Evolutionary conservation across 2,113 vertebrate genomes (phyloP).

Genomic region (Pterocles orientalis): DNA sequence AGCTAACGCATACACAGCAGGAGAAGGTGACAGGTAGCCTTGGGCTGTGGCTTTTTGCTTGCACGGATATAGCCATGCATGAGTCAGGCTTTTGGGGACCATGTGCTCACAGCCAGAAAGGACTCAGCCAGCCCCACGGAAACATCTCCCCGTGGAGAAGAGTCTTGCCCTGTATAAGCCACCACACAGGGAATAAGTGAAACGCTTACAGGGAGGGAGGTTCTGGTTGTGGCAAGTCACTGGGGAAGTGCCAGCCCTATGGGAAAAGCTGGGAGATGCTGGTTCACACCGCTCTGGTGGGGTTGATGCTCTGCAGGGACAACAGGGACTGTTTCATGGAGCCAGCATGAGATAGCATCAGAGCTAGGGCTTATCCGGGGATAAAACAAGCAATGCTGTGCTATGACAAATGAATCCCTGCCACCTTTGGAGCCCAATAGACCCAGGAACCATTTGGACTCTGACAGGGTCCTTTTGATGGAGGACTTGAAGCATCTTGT

Average conservation of each 20-base stretch:
- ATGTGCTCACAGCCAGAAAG: not conserved
- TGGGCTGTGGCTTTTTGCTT: not conserved
- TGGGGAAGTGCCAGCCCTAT: not conserved
- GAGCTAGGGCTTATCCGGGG: slow-evolving; percentile 11
- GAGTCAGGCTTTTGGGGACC: not conserved
- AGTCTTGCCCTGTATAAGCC: not conserved
- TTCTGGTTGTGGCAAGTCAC: not conserved
- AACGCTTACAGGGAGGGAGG: not conserved
- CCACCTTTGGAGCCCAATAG: not conserved
- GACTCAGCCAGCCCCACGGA: not conserved
- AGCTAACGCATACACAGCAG: not conserved
- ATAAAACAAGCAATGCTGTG: not conserved
- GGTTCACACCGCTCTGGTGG: accelerated
- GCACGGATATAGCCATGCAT: accelerated
- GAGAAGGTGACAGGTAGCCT: not conserved
- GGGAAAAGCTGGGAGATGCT: not conserved
- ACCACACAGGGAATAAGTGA: not conserved
- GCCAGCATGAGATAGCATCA: slow-evolving; percentile 64
- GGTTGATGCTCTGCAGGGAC: not conserved
- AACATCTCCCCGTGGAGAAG: accelerated
- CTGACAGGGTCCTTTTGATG: not conserved
- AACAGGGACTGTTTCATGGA: not conserved
- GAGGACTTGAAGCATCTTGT: not conserved
- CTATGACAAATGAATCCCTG: not conserved
- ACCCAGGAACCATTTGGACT: not conserved